Base-by-base conservation (phyloP, 2,113 vertebrate genomes). In the Paraplagusia blochii region DNA sequence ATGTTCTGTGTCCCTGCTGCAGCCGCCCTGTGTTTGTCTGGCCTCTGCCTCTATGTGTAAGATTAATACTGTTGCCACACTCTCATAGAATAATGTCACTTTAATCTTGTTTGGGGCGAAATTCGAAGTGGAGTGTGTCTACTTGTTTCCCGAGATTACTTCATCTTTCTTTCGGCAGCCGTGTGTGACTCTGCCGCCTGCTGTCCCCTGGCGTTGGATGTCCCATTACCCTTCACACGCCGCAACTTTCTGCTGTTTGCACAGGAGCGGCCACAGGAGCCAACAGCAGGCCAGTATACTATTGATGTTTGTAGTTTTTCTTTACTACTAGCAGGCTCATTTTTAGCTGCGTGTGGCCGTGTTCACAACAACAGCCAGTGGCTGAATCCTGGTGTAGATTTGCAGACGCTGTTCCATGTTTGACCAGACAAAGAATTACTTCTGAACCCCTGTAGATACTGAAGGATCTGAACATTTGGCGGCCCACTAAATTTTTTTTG, bases 201-300 rank as follows among this genome's bases (percentile, higher is more conserved):
- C 85, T 89, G 89, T 90, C 89, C 88, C 88, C 88, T 89, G 90
- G 88, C 89, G 82, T 88, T 88, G 84, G 79, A 89, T 90, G 90
- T 92, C 88, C 89, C 90, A 92, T 92, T 92, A 91, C 87, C 89
- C 90, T 92, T 90, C 89, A 89, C 88, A 89, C 85, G 84, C 86
- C 63, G 80, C 85, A 88, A 90, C 86, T 89, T 90, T 90, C 87
- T 88, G 88, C 88, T 87, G 88, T 89, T 89, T 89, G 88, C 88
- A 87, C 88, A 90, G 78, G 85, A 69, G 85, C 85, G 87, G 86
- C 87, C 88, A 86, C 85, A 82, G 89, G 89, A 88, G 80, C 83
- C 76, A 73, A 84, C 75, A 86, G 72, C 77, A 82, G 66, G 72
- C 75, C 77, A 65, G 65, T 72, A 69, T 71, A 82, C 78, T 80